phyloP scores from a whole-genome alignment of 2,797 vertebrate genomes.

The Podarcis siculus region DNA sequence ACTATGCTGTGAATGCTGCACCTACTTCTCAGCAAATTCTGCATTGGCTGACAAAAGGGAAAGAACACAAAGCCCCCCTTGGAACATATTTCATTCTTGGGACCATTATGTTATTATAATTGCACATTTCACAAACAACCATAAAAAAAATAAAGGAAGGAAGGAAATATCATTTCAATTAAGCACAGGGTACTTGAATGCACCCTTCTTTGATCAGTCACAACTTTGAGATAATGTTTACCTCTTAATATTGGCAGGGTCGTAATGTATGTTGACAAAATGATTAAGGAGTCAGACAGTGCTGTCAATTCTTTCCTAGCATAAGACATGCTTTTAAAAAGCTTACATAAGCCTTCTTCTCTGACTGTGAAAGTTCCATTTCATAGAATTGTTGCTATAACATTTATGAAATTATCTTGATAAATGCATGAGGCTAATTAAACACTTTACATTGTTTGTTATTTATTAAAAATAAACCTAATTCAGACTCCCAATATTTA shows the following conservation, averaged over 20 bases:
- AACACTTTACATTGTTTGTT: not conserved
- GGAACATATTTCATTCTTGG: conserved; percentile 55
- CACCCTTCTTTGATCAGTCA: conserved; percentile 52
- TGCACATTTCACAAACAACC: conserved; percentile 43
- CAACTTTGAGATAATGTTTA: conserved; percentile 62
- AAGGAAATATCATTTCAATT: conserved; percentile 47
- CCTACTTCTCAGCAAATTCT: conserved; percentile 56
- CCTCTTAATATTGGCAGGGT: conserved; percentile 54
- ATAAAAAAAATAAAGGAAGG: conserved; percentile 48
- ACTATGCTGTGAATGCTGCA: conserved; percentile 49
- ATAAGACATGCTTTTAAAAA: conserved; percentile 44
- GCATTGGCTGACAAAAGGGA: conserved; percentile 43
- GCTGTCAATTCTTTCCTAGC: conserved; percentile 47
- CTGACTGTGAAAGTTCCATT: conserved; percentile 45
- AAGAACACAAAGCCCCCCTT: conserved; percentile 29
- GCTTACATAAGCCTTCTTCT: conserved; percentile 46
- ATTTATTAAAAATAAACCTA: not conserved
- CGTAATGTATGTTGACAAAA: conserved; percentile 61
- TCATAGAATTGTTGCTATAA: conserved; percentile 28
- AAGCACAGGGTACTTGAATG: conserved; percentile 22
- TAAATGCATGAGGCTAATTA: conserved; percentile 42
- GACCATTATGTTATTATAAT: conserved; percentile 55
- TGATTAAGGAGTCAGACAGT: conserved; percentile 45
- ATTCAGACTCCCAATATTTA: conserved; percentile 14
- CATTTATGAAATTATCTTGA: conserved; percentile 43